Conservation (phyloP, 2,797 vertebrate species). For the Chaunax sp. region DNA sequence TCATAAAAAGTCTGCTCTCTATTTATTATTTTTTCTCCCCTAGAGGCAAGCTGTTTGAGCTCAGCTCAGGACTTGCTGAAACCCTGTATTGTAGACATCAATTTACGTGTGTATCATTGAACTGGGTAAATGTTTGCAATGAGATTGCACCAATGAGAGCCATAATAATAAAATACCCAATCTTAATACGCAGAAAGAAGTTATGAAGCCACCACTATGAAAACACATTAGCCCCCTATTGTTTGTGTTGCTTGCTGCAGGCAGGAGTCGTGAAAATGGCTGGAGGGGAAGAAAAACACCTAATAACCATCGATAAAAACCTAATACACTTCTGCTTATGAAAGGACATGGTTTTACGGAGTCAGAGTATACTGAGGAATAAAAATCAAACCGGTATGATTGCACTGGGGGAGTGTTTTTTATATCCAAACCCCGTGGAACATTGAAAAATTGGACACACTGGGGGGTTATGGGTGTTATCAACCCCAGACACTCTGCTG, state of each 20-base stretch:
- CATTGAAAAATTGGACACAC: conserved; percentile 54
- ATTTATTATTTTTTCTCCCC: conserved; percentile 56
- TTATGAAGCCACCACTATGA: conserved; percentile 44
- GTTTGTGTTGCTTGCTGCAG: conserved; percentile 52
- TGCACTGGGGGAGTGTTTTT: conserved; percentile 49
- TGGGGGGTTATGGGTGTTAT: conserved; percentile 52
- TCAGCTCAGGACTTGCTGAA: conserved; percentile 34
- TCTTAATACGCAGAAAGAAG: conserved; percentile 63
- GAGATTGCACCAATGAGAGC: conserved; percentile 51
- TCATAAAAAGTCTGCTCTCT: conserved; percentile 68
- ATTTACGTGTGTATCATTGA: conserved; percentile 34
- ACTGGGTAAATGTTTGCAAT: conserved; percentile 60
- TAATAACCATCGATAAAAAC: conserved; percentile 71
- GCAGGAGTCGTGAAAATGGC: conserved; percentile 42
- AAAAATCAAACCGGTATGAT: conserved; percentile 60
- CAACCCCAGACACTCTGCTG: conserved; percentile 44
- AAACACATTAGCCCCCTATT: conserved; percentile 56
- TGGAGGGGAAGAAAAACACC: conserved; percentile 42
- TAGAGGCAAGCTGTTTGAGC: conserved; percentile 44
- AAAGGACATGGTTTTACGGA: conserved; percentile 71
- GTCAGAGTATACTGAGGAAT: conserved; percentile 61
- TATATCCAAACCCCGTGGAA: conserved; percentile 56
- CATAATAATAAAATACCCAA: conserved; percentile 67
- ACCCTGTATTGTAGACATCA: conserved; percentile 11
- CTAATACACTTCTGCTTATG: conserved; percentile 47